A percentile compares a stretch with the other conserved stretches of the same genome.
Conservation (phyloP, 2,888 invertebrate genomes). For the Ormyrus nitidulus region DNA sequence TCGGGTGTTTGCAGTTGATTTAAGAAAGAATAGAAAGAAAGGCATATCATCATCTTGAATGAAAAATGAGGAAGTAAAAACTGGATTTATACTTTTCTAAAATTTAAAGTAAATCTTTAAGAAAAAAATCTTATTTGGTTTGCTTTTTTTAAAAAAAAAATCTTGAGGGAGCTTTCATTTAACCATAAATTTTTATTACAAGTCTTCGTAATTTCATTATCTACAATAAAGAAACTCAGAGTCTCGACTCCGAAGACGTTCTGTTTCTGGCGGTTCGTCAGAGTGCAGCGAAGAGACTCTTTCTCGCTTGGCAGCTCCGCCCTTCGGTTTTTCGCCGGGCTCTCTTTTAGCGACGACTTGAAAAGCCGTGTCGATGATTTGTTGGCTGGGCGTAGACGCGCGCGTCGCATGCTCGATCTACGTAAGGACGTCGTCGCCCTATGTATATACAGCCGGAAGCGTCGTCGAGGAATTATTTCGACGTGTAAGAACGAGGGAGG, state of each 20-base stretch:
- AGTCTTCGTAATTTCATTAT: too few relatives aligned
- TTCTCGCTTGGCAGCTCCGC: constrained; percentile 22
- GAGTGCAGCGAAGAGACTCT: not conserved
- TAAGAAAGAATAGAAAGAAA: too few relatives aligned
- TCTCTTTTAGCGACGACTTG: constrained; percentile 13
- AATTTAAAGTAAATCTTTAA: too few relatives aligned
- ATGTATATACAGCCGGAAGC: constrained; percentile 18
- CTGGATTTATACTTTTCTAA: too few relatives aligned
- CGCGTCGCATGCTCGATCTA: constrained; percentile 52
- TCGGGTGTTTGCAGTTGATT: too few relatives aligned
- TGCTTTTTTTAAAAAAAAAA: too few relatives aligned
- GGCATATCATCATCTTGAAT: too few relatives aligned
- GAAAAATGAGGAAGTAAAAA: too few relatives aligned
- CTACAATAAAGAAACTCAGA: too few relatives aligned
- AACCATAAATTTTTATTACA: too few relatives aligned
- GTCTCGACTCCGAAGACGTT: not conserved
- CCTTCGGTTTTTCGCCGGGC: constrained; percentile 40
- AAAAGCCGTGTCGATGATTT: constrained; percentile 68
- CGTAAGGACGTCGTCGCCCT: constrained; percentile 12
- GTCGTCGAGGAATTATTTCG: constrained; percentile 57
- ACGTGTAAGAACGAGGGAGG: constrained; percentile 54
- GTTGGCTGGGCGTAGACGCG: constrained; percentile 66
- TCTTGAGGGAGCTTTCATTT: too few relatives aligned
- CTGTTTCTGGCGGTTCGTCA: constrained; percentile 15
- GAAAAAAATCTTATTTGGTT: too few relatives aligned